Conservation (phyloP, 2,113 vertebrate species). For the Numenius arquata region DNA sequence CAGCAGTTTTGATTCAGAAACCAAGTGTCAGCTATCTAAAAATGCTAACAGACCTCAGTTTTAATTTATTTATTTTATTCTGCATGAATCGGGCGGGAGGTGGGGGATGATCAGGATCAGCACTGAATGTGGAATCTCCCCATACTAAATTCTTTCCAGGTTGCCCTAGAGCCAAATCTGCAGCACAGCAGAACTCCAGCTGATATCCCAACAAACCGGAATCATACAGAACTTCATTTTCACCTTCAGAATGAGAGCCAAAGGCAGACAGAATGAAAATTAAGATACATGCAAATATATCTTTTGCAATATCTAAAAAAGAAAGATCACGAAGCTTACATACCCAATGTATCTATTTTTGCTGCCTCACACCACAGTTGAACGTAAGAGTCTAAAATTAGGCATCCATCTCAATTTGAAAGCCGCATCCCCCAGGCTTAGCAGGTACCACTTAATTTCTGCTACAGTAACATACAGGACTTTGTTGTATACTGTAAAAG, state of each 20-base stretch:
- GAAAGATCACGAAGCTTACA: not conserved
- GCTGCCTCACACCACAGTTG: not conserved
- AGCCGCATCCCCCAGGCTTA: not conserved
- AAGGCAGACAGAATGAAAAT: not conserved
- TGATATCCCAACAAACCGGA: fast-evolving
- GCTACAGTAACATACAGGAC: not conserved
- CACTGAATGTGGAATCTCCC: not conserved
- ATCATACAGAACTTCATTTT: not conserved
- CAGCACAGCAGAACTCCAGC: not conserved
- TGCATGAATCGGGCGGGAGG: not conserved
- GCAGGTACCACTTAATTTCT: not conserved
- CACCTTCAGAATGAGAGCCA: not conserved
- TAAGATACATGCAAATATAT: not conserved
- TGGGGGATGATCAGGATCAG: not conserved
- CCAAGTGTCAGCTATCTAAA: not conserved
- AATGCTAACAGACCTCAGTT: not conserved
- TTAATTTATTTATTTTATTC: not conserved
- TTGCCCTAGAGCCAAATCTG: not conserved
- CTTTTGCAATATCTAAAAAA: not conserved
- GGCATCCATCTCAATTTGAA: not conserved
- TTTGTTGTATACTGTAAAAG: not conserved
- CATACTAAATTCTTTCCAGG: not conserved
- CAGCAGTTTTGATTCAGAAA: not conserved
- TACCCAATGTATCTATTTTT: not conserved
- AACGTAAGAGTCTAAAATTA: not conserved